phyloP scores from a whole-genome alignment of 2,888 invertebrate genomes.

The Pheosia tremula region DNA sequence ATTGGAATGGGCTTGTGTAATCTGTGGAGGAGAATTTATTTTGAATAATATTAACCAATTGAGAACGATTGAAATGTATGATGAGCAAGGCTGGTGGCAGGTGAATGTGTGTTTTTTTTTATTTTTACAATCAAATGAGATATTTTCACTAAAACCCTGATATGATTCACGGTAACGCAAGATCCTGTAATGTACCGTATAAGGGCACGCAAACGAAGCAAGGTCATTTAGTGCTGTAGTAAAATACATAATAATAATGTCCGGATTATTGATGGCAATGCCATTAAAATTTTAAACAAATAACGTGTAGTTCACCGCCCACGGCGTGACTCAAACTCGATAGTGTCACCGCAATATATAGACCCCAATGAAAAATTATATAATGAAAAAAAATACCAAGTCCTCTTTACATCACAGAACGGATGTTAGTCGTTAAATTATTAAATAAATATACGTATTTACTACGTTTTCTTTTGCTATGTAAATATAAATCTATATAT shows the following conservation, averaged over 20 bases:
- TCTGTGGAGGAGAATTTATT: conserved; percentile 23
- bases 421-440: too few species aligned
- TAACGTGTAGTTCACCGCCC: conserved; percentile 30
- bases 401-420: background rate
- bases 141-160: conserved; percentile 12
- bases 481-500: too few species aligned
- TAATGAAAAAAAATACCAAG: background rate
- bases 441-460: too few species aligned
- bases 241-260: conserved; percentile 20
- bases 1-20: conserved; percentile 51
- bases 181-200: conserved; percentile 25
- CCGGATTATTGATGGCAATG: conserved; percentile 28
- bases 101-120: background rate
- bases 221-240: conserved; percentile 27
- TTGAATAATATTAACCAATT: conserved; percentile 16
- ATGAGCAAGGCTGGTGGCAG: too few species aligned
- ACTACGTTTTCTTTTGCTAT: too few species aligned
- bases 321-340: conserved; percentile 38
- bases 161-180: conserved; percentile 31
- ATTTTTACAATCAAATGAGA: background rate
- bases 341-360: conserved; percentile 39
- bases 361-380: conserved; percentile 14
- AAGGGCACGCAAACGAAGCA: conserved; percentile 29
- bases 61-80: too few species aligned
- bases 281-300: conserved; percentile 25